Evolutionary conservation across 2,797 vertebrate species (phyloP).

Genomic region (Limosa lapponica): DNA sequence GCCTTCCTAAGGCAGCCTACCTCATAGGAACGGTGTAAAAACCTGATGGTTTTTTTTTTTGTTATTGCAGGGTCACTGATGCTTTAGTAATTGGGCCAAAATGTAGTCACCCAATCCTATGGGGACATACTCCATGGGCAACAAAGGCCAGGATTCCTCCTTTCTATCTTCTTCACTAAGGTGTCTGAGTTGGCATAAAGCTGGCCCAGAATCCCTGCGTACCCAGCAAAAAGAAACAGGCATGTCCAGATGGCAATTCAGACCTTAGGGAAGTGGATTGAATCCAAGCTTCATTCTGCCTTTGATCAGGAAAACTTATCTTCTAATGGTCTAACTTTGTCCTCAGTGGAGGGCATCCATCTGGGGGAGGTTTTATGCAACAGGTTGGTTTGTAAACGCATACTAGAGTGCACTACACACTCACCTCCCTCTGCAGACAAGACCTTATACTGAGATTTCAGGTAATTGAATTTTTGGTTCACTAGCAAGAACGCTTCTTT

Average conservation of each 20-base stretch:
- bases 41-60: not conserved
- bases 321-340: not conserved
- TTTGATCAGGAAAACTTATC: not conserved
- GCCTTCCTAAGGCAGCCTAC: not conserved
- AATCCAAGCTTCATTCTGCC: not conserved
- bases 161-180: not conserved
- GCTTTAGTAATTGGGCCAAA: not conserved
- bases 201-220: not conserved
- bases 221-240: not conserved
- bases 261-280: not conserved
- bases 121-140: not conserved
- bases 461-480: slow-evolving; percentile 24
- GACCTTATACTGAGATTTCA: not conserved
- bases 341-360: not conserved
- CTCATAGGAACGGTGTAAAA: not conserved
- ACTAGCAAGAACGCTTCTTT: not conserved
- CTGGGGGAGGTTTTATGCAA: not conserved
- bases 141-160: not conserved
- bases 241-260: not conserved
- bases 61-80: not conserved
- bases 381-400: not conserved
- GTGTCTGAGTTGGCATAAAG: not conserved
- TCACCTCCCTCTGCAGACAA: not conserved
- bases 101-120: not conserved
- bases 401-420: not conserved